A percentile compares a stretch with the other conserved stretches of the same genome.
Evolutionary conservation across 1,140 invertebrate genomes (phyloP).

Genomic region (Scaptomyza graminum): DNA sequence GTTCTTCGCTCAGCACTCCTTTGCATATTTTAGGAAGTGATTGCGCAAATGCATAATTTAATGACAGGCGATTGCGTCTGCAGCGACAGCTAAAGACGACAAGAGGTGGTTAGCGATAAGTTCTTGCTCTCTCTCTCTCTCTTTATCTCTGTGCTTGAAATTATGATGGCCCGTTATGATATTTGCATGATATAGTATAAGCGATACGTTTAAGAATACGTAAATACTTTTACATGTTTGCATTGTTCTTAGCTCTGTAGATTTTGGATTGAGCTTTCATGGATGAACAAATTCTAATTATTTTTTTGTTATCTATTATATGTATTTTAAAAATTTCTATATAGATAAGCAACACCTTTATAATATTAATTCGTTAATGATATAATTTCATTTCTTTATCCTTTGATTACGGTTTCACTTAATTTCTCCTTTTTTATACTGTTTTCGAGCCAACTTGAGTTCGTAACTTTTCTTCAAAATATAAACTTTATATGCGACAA

Average conservation of each 20-base stretch:
- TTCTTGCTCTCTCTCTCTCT: background rate
- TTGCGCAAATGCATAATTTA: constrained; percentile 80
- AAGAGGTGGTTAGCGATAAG: background rate
- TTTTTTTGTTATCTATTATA: too few species aligned
- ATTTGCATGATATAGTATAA: constrained; percentile 7
- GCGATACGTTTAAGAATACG: background rate
- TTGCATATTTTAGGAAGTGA: constrained; percentile 80
- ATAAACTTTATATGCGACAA: constrained; percentile 5
- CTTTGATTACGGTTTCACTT: background rate
- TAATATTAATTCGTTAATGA: background rate
- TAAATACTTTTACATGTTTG: background rate
- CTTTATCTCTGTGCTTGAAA: constrained; percentile 8
- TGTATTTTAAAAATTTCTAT: too few species aligned
- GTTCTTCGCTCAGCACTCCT: constrained; percentile 21
- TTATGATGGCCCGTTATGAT: constrained; percentile 26
- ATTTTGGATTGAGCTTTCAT: background rate
- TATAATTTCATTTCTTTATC: background rate
- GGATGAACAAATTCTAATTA: too few species aligned
- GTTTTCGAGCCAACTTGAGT: background rate
- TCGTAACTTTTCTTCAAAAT: background rate
- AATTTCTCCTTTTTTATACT: background rate
- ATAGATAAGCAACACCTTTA: background rate
- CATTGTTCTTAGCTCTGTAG: constrained; percentile 9
- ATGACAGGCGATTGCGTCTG: constrained; percentile 70
- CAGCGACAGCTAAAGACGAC: background rate